A percentile compares a stretch with the other conserved stretches of the same genome.
phyloP scores from a whole-genome alignment of 2,797 vertebrate genomes.

The Leuciscus waleckii region DNA sequence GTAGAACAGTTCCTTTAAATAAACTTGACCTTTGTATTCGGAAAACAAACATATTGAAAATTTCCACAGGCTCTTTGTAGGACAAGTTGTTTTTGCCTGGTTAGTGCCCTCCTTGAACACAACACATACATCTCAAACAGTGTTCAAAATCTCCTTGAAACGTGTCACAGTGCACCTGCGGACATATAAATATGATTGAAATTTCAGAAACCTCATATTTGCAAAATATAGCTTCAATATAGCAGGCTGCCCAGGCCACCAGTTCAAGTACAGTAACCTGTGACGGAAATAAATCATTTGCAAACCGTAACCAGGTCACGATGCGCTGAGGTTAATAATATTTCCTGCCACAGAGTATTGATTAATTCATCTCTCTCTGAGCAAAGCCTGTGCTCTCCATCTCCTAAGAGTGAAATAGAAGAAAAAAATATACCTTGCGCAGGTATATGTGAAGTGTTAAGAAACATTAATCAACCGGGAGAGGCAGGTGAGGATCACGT shows the following conservation, averaged over 20 bases:
- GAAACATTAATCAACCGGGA: conserved; percentile 65
- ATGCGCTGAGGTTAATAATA: conserved; percentile 48
- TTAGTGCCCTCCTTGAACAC: neutral
- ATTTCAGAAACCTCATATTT: conserved; percentile 14
- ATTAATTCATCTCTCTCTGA: conserved; percentile 45
- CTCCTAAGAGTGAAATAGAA: conserved; percentile 53
- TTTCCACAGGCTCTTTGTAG: neutral
- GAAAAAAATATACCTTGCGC: conserved; percentile 58
- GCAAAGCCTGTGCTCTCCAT: conserved; percentile 14
- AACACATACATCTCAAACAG: conserved; percentile 14
- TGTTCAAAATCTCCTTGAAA: conserved; percentile 30
- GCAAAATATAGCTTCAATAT: conserved; percentile 3
- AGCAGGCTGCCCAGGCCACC: neutral
- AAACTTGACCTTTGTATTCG: neutral
- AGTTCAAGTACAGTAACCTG: conserved; percentile 31
- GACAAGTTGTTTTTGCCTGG: neutral
- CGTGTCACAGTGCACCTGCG: neutral
- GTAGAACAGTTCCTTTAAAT: conserved; percentile 6
- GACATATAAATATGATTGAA: conserved; percentile 30
- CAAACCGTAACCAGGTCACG: conserved; percentile 43
- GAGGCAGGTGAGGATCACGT: conserved; percentile 49
- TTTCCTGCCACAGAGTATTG: conserved; percentile 37
- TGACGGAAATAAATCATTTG: conserved; percentile 50
- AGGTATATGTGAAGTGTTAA: conserved; percentile 55
- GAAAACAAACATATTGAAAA: conserved; percentile 1